Evolutionary conservation across 2,888 invertebrate species (phyloP).

Genomic region (Dromius quadrimaculatus): DNA sequence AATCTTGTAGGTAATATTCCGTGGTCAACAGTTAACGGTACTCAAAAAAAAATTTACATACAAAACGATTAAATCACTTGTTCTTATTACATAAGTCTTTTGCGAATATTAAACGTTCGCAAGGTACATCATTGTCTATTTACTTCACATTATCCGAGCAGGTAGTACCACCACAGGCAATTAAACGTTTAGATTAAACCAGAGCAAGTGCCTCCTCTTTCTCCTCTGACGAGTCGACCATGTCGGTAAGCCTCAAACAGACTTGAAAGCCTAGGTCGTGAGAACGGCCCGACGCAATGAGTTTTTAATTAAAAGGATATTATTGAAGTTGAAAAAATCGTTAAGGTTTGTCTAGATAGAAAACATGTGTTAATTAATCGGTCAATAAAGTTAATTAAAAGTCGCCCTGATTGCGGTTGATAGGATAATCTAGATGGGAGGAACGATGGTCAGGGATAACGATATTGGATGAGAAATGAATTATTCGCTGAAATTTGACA

Average conservation of each 20-base stretch:
- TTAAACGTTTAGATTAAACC: conserved; percentile 46
- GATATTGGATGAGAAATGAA: conserved; percentile 39
- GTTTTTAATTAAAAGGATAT: conserved; percentile 51
- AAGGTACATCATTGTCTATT: conserved; percentile 15
- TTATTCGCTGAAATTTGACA: conserved; percentile 26
- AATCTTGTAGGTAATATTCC: neutral
- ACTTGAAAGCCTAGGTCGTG: conserved; percentile 39
- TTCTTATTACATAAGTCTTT: neutral
- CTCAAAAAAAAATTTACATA: conserved; percentile 16
- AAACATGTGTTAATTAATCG: conserved; percentile 51
- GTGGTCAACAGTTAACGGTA: conserved; percentile 27
- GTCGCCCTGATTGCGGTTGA: conserved; percentile 44
- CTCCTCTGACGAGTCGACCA: conserved; percentile 4
- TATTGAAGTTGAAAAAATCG: conserved; percentile 47
- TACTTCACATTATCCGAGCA: conserved; percentile 27
- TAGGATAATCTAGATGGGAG: conserved; percentile 46
- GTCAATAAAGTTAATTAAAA: conserved; percentile 52
- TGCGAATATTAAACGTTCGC: neutral
- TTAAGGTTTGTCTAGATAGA: conserved; percentile 41
- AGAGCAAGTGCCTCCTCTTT: conserved; percentile 5
- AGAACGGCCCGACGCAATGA: conserved; percentile 40
- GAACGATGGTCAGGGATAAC: conserved; percentile 30
- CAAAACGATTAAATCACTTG: conserved; percentile 20
- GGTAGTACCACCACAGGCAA: conserved; percentile 36
- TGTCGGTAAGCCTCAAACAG: conserved; percentile 26